phyloP scores from a whole-genome alignment of 2,888 invertebrate genomes.

The Philopedon plagiatum region DNA sequence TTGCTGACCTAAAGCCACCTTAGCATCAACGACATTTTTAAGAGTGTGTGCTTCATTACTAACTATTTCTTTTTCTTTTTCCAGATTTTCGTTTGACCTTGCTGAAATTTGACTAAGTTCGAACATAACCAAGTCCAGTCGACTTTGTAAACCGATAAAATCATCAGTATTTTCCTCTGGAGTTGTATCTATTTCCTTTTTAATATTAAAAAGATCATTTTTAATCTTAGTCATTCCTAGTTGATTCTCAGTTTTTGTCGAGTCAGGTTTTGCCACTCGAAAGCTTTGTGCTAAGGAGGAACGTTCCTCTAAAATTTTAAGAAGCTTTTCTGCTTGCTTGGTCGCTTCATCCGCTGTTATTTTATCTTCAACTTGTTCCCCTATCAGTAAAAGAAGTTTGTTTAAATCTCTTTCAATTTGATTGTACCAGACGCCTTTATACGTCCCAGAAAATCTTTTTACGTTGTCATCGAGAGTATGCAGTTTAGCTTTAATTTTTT shows the following conservation, averaged over 20 bases:
- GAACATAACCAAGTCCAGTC: slow-evolving; percentile 53
- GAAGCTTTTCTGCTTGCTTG: slow-evolving; percentile 54
- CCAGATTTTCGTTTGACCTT: slow-evolving; percentile 51
- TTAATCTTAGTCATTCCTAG: slow-evolving; percentile 51
- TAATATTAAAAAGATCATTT: slow-evolving; percentile 50
- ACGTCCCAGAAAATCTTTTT: slow-evolving; percentile 56
- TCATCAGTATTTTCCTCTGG: slow-evolving; percentile 45
- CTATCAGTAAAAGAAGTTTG: slow-evolving; percentile 50
- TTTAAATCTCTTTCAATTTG: slow-evolving; percentile 57
- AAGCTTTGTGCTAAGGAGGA: slow-evolving; percentile 55
- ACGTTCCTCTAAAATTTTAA: slow-evolving; percentile 58
- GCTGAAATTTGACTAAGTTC: slow-evolving; percentile 52
- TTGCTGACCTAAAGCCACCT: slow-evolving; percentile 52
- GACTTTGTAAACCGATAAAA: slow-evolving; percentile 51
- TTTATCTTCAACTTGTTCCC: slow-evolving; percentile 51
- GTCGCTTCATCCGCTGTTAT: slow-evolving; percentile 47
- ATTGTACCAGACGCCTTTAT: slow-evolving; percentile 58
- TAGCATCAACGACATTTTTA: slow-evolving; percentile 55
- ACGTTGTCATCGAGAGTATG: slow-evolving; percentile 56
- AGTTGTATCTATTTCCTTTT: slow-evolving; percentile 50
- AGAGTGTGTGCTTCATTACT: slow-evolving; percentile 53
- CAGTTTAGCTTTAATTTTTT: slow-evolving; percentile 40
- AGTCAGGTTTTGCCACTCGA: slow-evolving; percentile 16
- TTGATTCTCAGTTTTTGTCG: slow-evolving; percentile 37
- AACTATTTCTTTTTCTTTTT: slow-evolving; percentile 53